A percentile compares a stretch with the other conserved stretches of the same genome.
phyloP scores from a whole-genome alignment of 2,113 vertebrate species.

The Aleadryas rufinucha region DNA sequence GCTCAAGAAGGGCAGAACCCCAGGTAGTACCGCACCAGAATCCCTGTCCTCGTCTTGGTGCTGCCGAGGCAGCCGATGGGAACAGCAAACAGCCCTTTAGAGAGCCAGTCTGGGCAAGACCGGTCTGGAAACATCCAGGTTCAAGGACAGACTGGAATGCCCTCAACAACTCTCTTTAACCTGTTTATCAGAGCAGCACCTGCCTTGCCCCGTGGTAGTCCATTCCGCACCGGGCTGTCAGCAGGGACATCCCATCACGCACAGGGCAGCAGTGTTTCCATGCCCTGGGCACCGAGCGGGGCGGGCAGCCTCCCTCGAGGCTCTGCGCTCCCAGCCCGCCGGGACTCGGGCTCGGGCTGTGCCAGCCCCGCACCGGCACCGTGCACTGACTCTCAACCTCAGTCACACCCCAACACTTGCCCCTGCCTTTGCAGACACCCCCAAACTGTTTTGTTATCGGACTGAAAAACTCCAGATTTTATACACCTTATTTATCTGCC shows the following conservation, averaged over 20 bases:
- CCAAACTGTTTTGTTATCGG: background rate
- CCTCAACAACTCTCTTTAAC: background rate
- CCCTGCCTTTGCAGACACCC: background rate
- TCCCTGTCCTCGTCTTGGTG: accelerated
- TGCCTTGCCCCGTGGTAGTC: accelerated
- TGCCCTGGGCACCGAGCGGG: background rate
- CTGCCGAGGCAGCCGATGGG: background rate
- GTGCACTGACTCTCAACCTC: accelerated
- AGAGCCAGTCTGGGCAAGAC: background rate
- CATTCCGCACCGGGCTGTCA: accelerated
- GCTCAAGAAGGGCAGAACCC: background rate
- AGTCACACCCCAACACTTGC: background rate
- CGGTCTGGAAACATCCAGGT: background rate
- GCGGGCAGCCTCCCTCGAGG: accelerated
- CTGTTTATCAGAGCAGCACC: background rate
- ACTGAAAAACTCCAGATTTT: background rate
- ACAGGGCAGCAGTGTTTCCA: background rate
- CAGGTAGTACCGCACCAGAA: background rate
- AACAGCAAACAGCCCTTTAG: accelerated
- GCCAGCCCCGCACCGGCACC: background rate
- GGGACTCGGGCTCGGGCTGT: background rate
- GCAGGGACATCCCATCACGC: background rate
- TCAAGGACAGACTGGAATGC: background rate
- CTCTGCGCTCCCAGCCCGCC: accelerated
- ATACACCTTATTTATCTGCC: background rate